Evolutionary conservation across 2,797 vertebrate species (phyloP), one percentile per base, ranked within the genome.

Genomic region (Sibirionetta formosa): DNA sequence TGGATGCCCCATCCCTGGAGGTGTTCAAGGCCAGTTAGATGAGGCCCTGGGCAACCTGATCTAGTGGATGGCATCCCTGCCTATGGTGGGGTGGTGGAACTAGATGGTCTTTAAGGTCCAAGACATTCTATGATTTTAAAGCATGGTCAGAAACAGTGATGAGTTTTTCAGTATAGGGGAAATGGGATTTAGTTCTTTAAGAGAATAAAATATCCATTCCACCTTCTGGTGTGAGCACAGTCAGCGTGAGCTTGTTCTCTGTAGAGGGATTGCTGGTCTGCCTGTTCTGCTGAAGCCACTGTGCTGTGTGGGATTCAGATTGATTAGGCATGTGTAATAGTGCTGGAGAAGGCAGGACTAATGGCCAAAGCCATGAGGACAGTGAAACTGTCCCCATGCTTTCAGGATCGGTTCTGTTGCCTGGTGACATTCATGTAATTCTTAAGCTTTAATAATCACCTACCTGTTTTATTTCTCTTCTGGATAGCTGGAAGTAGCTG

Each of bases 101-200:
- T 48, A 12, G 12, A 24, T 13, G 22, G 23, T 48, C 46, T 48
- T 48, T 48, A 48, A 48, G 12, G 46, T 23, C 46, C 22, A 48
- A 48, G 46, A 7, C 19, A 48, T 24, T 48, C 22, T 24, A 24
- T 48, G 46, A 48, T 35, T 31, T 14, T 7, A 66, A n/a, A 81
- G 17, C 57, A 51, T 0, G 1, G 26, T 5, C 38, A 71, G 27
- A 48, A 63, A 17, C 4, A 0, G 0, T 4, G 22, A 4, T 50
- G 4, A 9, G 66, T 20, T 29, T 8, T 4, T 83, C 50, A 36
- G 20, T 63, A 33, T 23, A 5, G 35, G 16, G 23, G 26, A 82
- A 17, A 20, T 4, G 13, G 5, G 3, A 5, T 75, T 86, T 2
- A 1, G 35, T 46, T 63, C 38, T 63, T 87, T 0, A 1, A 24